Evolutionary conservation across 2,888 invertebrate genomes (phyloP).

Genomic region (Eupithecia inturbata): DNA sequence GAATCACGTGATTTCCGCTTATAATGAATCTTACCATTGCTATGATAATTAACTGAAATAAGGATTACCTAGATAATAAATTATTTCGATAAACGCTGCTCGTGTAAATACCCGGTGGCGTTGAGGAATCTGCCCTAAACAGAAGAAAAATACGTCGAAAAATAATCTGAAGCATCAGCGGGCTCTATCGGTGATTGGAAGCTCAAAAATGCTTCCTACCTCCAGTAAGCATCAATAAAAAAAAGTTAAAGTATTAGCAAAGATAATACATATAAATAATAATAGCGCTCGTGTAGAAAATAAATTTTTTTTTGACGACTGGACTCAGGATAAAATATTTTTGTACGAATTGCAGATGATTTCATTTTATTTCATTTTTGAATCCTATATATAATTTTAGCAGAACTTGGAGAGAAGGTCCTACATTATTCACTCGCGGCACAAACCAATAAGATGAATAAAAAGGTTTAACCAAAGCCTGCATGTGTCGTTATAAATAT

Average conservation of each 20-base stretch:
- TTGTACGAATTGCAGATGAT: too few relatives aligned
- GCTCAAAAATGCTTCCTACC: not conserved
- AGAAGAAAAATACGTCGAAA: too few relatives aligned
- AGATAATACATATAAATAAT: not conserved
- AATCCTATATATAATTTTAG: not conserved
- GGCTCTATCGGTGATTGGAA: too few relatives aligned
- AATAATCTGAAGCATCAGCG: too few relatives aligned
- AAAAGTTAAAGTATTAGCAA: not conserved
- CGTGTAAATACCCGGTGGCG: too few relatives aligned
- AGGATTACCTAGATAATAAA: not conserved
- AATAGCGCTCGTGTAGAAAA: not conserved
- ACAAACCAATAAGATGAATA: not conserved
- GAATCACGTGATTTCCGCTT: conserved; percentile 20
- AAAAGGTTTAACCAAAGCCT: not conserved
- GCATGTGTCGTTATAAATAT: not conserved
- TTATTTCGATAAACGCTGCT: not conserved
- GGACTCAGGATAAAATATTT: too few relatives aligned
- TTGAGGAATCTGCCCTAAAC: not conserved
- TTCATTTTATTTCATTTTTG: not conserved
- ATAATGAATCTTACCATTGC: too few relatives aligned
- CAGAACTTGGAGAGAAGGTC: not conserved
- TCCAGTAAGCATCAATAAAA: not conserved
- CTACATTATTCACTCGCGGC: not conserved
- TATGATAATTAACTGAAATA: not conserved
- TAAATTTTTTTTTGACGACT: too few relatives aligned